phyloP scores from a whole-genome alignment of 1,140 invertebrate genomes.

The Lepidostoma basale region DNA sequence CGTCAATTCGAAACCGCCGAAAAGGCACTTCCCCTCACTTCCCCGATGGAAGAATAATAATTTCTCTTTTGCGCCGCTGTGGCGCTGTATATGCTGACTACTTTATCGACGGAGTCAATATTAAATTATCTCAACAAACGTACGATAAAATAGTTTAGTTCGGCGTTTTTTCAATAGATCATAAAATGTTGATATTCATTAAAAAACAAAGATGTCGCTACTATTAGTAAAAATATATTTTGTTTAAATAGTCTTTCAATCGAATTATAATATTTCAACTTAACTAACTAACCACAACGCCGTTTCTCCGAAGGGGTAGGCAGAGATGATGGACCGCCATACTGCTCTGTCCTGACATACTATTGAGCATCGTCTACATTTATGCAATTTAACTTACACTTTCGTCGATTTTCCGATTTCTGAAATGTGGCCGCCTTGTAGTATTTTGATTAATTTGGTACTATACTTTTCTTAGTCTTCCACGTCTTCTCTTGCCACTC shows the following conservation, averaged over 20 bases:
- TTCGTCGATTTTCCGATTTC: too few relatives aligned
- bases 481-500: too few relatives aligned
- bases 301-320: too few relatives aligned
- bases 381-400: too few relatives aligned
- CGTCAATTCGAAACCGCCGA: conserved; percentile 35
- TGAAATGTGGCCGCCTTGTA: too few relatives aligned
- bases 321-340: too few relatives aligned
- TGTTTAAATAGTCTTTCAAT: neutral
- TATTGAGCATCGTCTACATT: too few relatives aligned
- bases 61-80: neutral
- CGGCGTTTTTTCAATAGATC: neutral
- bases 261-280: too few relatives aligned
- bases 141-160: neutral
- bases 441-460: too few relatives aligned
- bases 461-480: too few relatives aligned
- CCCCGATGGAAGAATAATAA: conserved; percentile 32
- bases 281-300: too few relatives aligned
- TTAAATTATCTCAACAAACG: neutral
- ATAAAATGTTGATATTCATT: neutral
- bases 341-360: too few relatives aligned
- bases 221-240: neutral
- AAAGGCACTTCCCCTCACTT: conserved; percentile 36
- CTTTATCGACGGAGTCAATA: neutral
- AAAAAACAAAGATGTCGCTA: neutral
- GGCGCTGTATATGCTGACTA: neutral